Conservation (phyloP, 2,888 invertebrate species). For the Tupiocoris notatus region DNA sequence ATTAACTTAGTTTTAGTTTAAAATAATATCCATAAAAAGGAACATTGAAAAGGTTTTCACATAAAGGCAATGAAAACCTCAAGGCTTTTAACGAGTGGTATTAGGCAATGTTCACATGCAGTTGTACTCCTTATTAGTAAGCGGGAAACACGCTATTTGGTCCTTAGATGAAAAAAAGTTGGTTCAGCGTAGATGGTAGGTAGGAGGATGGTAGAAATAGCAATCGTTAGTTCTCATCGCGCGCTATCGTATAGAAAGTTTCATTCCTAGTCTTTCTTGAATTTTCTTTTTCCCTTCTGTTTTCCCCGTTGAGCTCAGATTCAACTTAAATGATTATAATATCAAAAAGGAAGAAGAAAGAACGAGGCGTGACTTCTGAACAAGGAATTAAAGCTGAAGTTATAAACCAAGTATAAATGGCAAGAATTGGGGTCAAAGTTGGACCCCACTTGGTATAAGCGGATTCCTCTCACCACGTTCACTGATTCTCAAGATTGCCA, state of each 20-base stretch:
- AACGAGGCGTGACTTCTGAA: slow-evolving; percentile 30
- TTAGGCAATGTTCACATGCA: too few relatives aligned
- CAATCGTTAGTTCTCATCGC: not conserved
- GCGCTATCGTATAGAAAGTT: slow-evolving; percentile 13
- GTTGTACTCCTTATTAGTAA: not conserved
- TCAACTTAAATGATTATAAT: slow-evolving; percentile 26
- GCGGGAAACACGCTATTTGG: not conserved
- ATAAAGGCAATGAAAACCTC: too few relatives aligned
- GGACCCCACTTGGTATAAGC: slow-evolving; percentile 22
- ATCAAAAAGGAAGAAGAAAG: slow-evolving; percentile 15
- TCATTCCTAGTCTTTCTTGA: not conserved
- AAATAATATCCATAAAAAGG: too few relatives aligned
- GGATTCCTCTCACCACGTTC: slow-evolving; percentile 18
- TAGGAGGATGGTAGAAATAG: too few relatives aligned
- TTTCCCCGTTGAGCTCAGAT: not conserved
- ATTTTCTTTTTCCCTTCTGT: not conserved
- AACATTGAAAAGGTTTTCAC: too few relatives aligned
- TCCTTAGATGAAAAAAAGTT: not conserved
- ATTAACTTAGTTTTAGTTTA: too few relatives aligned
- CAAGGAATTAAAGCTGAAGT: slow-evolving; percentile 25
- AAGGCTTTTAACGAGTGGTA: too few relatives aligned
- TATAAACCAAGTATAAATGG: slow-evolving; percentile 22
- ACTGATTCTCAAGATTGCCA: not conserved
- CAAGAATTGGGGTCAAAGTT: slow-evolving; percentile 32
- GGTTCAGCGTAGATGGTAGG: not conserved